Conservation (phyloP, 2,113 vertebrate genomes). For the Corythornis vintsioides region DNA sequence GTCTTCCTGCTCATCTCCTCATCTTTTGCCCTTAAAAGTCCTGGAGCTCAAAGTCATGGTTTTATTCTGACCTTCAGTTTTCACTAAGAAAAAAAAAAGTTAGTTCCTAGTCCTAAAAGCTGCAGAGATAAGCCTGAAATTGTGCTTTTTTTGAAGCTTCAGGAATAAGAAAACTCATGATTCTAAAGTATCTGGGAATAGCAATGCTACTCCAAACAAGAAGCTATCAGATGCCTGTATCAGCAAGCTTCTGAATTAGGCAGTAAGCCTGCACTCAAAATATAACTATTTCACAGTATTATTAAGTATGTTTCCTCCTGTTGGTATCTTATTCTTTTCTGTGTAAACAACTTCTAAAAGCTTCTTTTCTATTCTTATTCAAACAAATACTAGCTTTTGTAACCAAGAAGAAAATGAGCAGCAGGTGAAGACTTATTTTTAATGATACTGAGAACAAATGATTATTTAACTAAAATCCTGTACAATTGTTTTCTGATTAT, state of each 20-base stretch:
- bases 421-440: background rate
- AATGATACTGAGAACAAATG: background rate
- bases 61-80: background rate
- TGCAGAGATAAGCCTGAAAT: background rate
- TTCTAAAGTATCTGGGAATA: constrained; percentile 15
- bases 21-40: background rate
- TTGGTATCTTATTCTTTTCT: background rate
- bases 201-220: background rate
- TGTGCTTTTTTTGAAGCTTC: background rate
- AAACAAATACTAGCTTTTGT: background rate
- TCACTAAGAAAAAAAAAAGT: background rate
- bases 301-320: background rate
- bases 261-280: background rate
- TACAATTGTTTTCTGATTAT: background rate
- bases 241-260: background rate
- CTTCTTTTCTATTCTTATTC: background rate
- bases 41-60: background rate
- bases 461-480: background rate
- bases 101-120: background rate
- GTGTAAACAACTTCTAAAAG: background rate
- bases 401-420: background rate
- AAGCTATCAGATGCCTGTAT: background rate
- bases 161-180: background rate
- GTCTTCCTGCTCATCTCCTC: background rate
- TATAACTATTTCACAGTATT: background rate